These are phyloP conservation scores for Drosophila pruinosa DNA, from an alignment of 1,140 invertebrate species.

Conservation along the genomic window DNA sequence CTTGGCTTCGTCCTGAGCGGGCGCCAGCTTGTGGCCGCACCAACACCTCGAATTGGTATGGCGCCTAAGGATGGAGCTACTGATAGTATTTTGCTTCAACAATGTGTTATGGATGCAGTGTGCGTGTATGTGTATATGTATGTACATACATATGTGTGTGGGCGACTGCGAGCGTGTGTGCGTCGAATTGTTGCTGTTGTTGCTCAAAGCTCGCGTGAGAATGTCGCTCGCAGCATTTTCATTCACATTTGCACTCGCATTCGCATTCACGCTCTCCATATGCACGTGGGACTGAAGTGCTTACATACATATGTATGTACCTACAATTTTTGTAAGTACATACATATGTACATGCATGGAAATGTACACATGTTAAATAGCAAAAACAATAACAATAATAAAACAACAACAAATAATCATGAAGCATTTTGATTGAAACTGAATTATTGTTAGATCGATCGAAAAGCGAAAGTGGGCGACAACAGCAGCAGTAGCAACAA, in stretches of 20 bases:
- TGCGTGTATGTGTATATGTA: background rate
- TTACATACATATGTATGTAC: background rate
- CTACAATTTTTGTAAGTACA: too few relatives aligned
- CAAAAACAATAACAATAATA: constrained; percentile 36
- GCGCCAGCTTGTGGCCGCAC: constrained; percentile 35
- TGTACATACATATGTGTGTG: background rate
- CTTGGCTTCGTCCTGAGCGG: constrained; percentile 21
- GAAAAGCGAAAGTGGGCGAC: constrained; percentile 66
- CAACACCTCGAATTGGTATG: constrained; percentile 6
- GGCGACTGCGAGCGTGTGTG: background rate
- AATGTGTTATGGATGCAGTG: background rate
- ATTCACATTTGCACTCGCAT: constrained; percentile 13
- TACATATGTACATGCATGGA: background rate
- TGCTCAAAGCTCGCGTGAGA: constrained; percentile 27
- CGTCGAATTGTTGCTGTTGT: constrained; percentile 1
- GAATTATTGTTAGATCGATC: constrained; percentile 81
- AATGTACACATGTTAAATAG: constrained; percentile 44
- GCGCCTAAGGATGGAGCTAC: background rate
- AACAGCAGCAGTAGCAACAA: constrained; percentile 8
- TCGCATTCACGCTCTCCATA: constrained; percentile 40
- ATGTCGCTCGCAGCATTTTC: background rate
- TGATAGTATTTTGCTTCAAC: background rate
- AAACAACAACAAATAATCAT: constrained; percentile 55
- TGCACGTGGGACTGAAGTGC: constrained; percentile 55
- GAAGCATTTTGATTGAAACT: constrained; percentile 68